Conservation (phyloP, 2,797 vertebrate species). For the Silurus lanzhouensis region DNA sequence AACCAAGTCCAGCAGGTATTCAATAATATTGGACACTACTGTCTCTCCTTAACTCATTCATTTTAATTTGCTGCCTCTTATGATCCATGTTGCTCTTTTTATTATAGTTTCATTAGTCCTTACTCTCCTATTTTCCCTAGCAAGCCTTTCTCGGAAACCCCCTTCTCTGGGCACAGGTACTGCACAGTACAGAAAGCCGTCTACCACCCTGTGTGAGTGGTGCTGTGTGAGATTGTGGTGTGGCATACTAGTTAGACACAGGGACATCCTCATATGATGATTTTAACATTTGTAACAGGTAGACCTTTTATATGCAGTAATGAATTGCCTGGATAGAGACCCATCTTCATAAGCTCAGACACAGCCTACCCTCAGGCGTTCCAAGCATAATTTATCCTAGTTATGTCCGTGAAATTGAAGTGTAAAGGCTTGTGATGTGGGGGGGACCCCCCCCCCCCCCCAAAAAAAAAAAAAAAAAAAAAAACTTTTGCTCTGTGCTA, state of each 20-base stretch:
- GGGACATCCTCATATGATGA: not conserved
- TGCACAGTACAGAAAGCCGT: slow-evolving; percentile 78
- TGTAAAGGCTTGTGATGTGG: not conserved
- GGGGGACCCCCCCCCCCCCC: too few species aligned
- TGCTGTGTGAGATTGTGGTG: slow-evolving; percentile 55
- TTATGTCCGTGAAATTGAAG: too few species aligned
- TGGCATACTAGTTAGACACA: not conserved
- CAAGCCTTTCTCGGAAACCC: slow-evolving; percentile 80
- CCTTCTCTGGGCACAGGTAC: slow-evolving; percentile 80
- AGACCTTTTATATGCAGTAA: not conserved
- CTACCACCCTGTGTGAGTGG: slow-evolving; percentile 77
- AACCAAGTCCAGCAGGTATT: slow-evolving; percentile 87
- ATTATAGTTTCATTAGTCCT: slow-evolving; percentile 7
- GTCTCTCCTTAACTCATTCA: not conserved
- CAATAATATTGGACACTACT: not conserved
- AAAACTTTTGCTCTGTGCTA: too few species aligned
- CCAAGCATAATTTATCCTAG: too few species aligned
- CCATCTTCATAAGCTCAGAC: not conserved
- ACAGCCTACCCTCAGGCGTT: not conserved
- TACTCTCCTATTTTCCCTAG: slow-evolving; percentile 65
- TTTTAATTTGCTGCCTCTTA: not conserved
- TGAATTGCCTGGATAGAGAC: not conserved
- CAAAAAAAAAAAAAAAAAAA: too few species aligned
- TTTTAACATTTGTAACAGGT: not conserved
- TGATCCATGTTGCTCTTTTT: not conserved